Conservation (phyloP, 2,797 vertebrate genomes). For the Gouania willdenowi region DNA sequence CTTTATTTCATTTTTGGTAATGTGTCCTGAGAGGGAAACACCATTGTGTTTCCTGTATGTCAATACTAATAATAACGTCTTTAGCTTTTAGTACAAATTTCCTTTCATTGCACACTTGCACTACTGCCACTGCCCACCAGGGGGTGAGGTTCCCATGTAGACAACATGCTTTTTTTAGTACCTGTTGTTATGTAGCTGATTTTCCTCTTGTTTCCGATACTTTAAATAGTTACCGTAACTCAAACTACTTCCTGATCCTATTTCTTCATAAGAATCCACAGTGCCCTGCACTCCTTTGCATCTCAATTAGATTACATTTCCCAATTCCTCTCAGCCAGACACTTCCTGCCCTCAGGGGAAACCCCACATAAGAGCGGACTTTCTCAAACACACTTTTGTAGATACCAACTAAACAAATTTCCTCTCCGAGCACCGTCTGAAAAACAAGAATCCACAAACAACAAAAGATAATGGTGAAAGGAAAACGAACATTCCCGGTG, state of each 20-base stretch:
- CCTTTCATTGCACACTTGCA: no score
- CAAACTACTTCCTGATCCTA: constrained; percentile 33
- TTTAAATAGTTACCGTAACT: constrained; percentile 30
- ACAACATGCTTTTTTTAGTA: no score
- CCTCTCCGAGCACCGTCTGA: constrained; percentile 32
- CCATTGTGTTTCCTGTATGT: no score
- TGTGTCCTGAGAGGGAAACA: no score
- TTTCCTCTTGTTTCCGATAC: constrained; percentile 9
- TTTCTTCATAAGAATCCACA: constrained; percentile 33
- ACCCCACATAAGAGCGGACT: constrained; percentile 53
- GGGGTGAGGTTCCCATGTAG: no score
- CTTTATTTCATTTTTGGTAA: no score
- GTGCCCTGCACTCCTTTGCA: constrained; percentile 34
- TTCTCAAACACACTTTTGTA: constrained; percentile 47
- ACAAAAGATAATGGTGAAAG: constrained; percentile 45
- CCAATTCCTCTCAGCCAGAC: constrained; percentile 50
- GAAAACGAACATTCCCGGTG: constrained; percentile 50
- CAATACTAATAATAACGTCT: no score
- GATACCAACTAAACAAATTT: constrained; percentile 52
- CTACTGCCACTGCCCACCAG: no score
- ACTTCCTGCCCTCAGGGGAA: constrained; percentile 61
- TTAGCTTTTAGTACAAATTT: no score
- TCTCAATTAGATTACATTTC: constrained; percentile 59
- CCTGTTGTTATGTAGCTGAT: constrained; percentile 17
- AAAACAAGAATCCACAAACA: constrained; percentile 48